Evolutionary conservation across 2,888 invertebrate genomes (phyloP).

Genomic region (Hecatera dysodea): DNA sequence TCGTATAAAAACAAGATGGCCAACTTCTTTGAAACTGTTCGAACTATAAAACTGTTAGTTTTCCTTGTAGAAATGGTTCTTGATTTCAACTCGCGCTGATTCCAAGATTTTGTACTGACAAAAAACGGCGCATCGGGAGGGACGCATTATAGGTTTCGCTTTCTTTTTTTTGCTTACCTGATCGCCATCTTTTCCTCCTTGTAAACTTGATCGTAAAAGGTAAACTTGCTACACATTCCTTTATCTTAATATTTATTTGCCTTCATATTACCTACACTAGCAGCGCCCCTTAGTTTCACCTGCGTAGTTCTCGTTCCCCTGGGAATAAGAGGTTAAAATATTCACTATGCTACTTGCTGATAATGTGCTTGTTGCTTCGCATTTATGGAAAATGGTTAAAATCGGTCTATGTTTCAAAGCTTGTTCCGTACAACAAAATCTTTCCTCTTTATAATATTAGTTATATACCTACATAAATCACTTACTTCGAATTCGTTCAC

Average conservation of each 20-base stretch:
- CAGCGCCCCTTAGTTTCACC: too few relatives aligned
- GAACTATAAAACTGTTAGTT: slow-evolving; percentile 42
- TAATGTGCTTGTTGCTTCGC: too few relatives aligned
- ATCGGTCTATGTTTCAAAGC: too few relatives aligned
- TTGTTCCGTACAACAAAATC: too few relatives aligned
- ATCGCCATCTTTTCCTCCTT: slow-evolving; percentile 24
- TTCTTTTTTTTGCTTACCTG: slow-evolving; percentile 3
- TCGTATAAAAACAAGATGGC: slow-evolving; percentile 36
- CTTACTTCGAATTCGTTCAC: slow-evolving; percentile 8
- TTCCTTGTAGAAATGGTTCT: slow-evolving; percentile 51
- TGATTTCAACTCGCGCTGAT: slow-evolving; percentile 3
- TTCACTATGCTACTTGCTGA: too few relatives aligned
- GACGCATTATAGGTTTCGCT: not conserved
- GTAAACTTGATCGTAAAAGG: not conserved
- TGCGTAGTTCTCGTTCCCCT: too few relatives aligned
- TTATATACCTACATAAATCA: too few relatives aligned
- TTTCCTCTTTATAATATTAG: too few relatives aligned
- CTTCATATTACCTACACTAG: too few relatives aligned
- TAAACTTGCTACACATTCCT: not conserved
- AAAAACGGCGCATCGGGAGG: slow-evolving; percentile 12
- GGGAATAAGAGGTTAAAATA: too few relatives aligned
- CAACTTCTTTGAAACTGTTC: slow-evolving; percentile 49
- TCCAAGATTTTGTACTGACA: slow-evolving; percentile 9
- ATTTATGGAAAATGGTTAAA: too few relatives aligned
- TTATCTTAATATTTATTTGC: slow-evolving; percentile 1